Base-by-base conservation (phyloP, 2,888 invertebrate genomes). In the Melipona bicolor region DNA sequence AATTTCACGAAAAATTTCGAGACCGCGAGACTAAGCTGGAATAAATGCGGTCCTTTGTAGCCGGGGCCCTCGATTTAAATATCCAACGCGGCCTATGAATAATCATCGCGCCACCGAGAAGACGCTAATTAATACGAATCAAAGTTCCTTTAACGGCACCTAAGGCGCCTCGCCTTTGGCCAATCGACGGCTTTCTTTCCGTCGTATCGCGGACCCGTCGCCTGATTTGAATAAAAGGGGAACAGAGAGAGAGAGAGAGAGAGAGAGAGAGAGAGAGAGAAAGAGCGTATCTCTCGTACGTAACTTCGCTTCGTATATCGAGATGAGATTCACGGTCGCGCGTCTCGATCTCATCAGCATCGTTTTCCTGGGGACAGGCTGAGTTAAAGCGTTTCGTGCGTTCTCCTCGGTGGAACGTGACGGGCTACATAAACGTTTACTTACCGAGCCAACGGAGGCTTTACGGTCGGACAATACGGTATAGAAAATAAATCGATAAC, bases 401-500 rank as follows among this genome's bases (percentile, higher is more conserved):
- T 64, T 54, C 67, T 54, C 59, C 83, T 59, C 80, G 64, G 64
- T 83, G 69, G 88, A 84, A 90, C 89, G 91, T 89, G 91, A 91
- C 89, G 88, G 77, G 88, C 68, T 84, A 83, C 84, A 77, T 87
- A 89, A 91, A 90, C 82, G 87, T 79, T 88, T 81, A 87, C 88
- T 91, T 90, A 88, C 75, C 21, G 64, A 43, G n/a, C 70, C 49
- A n/a, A 61, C 54, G 67, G 59, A n/a, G 62, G 24, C 64, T 89
- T 87, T 85, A 88, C 84, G 84, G 79, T 76, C 79, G 78, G 84
- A 90, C 90, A 91, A 91, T 92, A 43, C 43, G 43, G 90, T 91
- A 90, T 90, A 85, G 91, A 92, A 93, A 92, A 92, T 93, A 93
- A 93, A 93, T 93, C 91, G 92, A 93, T 93, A 92, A 93, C 92